Conservation (phyloP, 2,113 vertebrate species). For the Ictalurus furcatus region DNA sequence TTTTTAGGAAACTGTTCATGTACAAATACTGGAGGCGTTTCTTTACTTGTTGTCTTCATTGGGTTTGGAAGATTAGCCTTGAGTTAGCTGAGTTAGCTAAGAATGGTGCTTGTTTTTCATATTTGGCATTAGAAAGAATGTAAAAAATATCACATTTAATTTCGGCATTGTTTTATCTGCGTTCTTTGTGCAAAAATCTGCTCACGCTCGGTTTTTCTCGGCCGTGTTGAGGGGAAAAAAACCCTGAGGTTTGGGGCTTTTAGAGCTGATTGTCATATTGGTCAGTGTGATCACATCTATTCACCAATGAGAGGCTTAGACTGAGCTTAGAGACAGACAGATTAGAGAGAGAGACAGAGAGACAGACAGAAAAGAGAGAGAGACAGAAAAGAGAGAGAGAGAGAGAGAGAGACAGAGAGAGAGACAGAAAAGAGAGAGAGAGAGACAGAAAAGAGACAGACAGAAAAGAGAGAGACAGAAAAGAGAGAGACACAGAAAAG, state of each 20-base stretch:
- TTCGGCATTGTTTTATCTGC: neutral
- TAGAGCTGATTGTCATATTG: constrained; percentile 68
- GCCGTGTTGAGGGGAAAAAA: neutral
- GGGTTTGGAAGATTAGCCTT: neutral
- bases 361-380: neutral
- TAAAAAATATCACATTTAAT: neutral
- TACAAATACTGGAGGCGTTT: neutral
- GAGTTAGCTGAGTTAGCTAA: neutral
- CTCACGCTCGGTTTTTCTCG: neutral
- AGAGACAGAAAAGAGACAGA: too few species aligned
- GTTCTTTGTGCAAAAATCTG: neutral
- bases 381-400: neutral
- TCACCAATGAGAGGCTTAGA: constrained; percentile 57
- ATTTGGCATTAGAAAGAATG: neutral
- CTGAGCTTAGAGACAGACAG: constrained; percentile 8
- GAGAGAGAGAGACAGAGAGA: neutral
- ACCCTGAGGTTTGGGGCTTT: constrained; percentile 58
- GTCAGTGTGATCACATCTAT: constrained; percentile 60
- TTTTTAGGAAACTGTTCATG: neutral
- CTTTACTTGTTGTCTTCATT: neutral
- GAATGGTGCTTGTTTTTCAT: neutral
- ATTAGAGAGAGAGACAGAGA: neutral
- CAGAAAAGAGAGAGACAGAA: too few species aligned
- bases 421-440: too few species aligned
- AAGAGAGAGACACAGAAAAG: too few species aligned